Base-by-base conservation (phyloP, 64 coral and sea anemone species). In the Acropora yongei region DNA sequence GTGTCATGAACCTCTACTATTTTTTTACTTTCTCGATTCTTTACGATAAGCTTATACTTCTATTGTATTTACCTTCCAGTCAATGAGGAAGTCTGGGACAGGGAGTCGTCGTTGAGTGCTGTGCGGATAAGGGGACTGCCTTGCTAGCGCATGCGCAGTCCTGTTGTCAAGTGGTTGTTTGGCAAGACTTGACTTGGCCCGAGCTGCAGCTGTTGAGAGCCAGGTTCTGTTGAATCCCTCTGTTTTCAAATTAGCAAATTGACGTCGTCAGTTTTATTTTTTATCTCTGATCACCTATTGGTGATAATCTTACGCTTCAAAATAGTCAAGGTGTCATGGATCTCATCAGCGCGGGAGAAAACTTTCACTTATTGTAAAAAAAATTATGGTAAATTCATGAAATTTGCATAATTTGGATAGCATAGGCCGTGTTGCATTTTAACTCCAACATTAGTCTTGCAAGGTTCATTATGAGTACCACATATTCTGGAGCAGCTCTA, bases 91-190 rank as follows among this genome's bases (percentile, higher is more conserved):
- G 74, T 92, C 90, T 51, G 71, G 67, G 7, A 92, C 79, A 1
- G 49, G 68, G 41, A 65, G 86, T 11, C 90, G 80, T 57, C 86
- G 79, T 58, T 84, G 66, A 48, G 77, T 86, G 57, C 90, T 92
- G 46, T 60, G 60, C 49, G 89, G 89, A 44, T 91, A 91, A 2
- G 81, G 81, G 1, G 81, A 84, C 13, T 84, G 81, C 6, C 81
- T 84, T 17, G 81, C 41, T 8, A 14, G 42, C 61, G 30, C 61
- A 18, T 84, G 81, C 61, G 12, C 19, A 2, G 42, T 69, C 18
- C 48, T 47, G 10, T 84, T 47, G 10, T 84, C 63, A 69, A 16
- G 41, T 68, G 81, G 44, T 44, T 2, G 20, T 65, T 57, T 63
- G 14, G 41, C 58, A 19, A 42, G 60, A 19, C 43, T 84, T 55